Percentiles rank a stretch among this genome's conserved stretches.
These are phyloP conservation scores for Belgica antarctica DNA, from an alignment of 2,888 invertebrate genomes.

Conservation along the genomic window DNA sequence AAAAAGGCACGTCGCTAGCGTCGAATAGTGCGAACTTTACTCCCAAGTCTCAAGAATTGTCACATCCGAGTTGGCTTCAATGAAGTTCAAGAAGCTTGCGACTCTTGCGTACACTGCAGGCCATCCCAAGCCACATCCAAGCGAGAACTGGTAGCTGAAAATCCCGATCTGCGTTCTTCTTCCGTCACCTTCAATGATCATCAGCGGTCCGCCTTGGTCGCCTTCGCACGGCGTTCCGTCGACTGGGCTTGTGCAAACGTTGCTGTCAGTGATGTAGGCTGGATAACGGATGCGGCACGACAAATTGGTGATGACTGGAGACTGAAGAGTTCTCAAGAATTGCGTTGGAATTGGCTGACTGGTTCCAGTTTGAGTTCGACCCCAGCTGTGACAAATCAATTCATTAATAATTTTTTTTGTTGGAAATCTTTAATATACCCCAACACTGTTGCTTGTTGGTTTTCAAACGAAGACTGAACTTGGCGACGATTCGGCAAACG, in stretches of 20 bases:
- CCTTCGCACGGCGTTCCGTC: slow-evolving; percentile 28
- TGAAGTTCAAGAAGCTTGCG: slow-evolving; percentile 47
- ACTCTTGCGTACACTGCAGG: slow-evolving; percentile 52
- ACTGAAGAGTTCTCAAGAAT: not conserved
- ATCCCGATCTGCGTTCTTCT: slow-evolving; percentile 43
- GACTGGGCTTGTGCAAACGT: slow-evolving; percentile 12
- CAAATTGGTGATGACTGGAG: slow-evolving; percentile 9
- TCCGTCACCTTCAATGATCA: slow-evolving; percentile 40
- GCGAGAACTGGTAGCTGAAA: slow-evolving; percentile 33
- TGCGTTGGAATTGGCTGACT: slow-evolving; percentile 14
- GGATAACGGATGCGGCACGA: slow-evolving; percentile 22
- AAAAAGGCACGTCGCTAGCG: no score
- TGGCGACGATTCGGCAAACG: slow-evolving; percentile 13
- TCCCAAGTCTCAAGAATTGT: slow-evolving; percentile 11
- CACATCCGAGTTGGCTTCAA: slow-evolving; percentile 17
- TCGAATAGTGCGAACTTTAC: no score
- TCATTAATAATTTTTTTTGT: not conserved
- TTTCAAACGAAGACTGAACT: not conserved
- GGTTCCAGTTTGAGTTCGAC: not conserved
- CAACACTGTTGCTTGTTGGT: not conserved
- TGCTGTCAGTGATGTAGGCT: not conserved
- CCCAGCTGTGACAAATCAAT: no score
- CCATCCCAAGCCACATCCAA: slow-evolving; percentile 29
- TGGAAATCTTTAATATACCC: slow-evolving; percentile 20
- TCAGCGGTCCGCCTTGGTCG: slow-evolving; percentile 43